phyloP scores from a whole-genome alignment of 2,113 vertebrate genomes.

The Sciurus niger region DNA sequence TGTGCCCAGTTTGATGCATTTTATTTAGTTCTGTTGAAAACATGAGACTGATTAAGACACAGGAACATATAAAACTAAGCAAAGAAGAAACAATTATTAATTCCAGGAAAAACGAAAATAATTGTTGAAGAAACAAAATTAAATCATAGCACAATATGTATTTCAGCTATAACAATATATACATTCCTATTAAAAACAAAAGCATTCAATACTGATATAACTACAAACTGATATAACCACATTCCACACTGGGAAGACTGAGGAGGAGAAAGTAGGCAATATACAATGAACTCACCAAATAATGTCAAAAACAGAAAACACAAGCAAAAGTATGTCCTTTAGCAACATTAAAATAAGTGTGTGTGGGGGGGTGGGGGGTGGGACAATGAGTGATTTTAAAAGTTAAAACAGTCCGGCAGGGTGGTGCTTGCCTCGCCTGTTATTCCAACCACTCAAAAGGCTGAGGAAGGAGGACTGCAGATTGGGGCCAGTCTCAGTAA shows the following conservation, averaged over 20 bases:
- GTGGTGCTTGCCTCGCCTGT: not conserved
- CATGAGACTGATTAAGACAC: conserved; percentile 4
- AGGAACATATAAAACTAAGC: conserved; percentile 31
- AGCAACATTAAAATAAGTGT: not conserved
- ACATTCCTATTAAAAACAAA: not conserved
- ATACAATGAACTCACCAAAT: conserved; percentile 3
- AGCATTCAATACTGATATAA: not conserved
- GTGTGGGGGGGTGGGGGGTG: not conserved
- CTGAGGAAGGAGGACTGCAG: not conserved
- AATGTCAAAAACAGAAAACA: conserved; percentile 23
- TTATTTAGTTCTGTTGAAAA: conserved; percentile 24
- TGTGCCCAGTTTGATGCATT: not conserved
- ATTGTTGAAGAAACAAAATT: conserved; percentile 22
- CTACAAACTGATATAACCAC: not conserved
- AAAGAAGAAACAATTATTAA: conserved; percentile 35
- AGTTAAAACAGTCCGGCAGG: not conserved
- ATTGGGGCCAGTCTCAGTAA: not conserved
- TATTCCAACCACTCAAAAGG: not conserved
- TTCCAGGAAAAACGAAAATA: not conserved
- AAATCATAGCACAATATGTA: not conserved
- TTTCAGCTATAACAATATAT: not conserved
- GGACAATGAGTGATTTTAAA: not conserved
- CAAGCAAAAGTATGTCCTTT: not conserved
- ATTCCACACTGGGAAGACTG: not conserved
- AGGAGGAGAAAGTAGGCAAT: not conserved